Conservation (phyloP, 2,888 invertebrate genomes). For the Oscheius sp. region DNA sequence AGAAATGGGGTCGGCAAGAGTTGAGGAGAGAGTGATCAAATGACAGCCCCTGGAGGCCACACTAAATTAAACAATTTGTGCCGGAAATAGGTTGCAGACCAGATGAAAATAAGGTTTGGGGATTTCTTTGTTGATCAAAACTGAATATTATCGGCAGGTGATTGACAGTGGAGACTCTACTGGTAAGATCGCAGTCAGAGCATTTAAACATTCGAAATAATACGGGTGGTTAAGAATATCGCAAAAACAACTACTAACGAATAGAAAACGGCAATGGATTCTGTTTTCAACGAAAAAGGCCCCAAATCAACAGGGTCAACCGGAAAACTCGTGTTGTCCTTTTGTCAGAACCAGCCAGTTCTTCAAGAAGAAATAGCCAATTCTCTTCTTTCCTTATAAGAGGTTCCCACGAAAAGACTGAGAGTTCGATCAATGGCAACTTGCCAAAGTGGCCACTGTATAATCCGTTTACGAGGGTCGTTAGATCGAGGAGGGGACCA, state of each 20-base stretch:
- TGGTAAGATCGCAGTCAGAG: no score
- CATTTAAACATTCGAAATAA: no score
- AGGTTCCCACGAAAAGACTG: no score
- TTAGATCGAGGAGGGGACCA: no score
- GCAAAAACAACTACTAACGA: no score
- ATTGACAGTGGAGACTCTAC: neutral
- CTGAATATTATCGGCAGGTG: neutral
- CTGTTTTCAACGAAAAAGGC: no score
- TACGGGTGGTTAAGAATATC: no score
- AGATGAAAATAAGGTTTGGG: neutral
- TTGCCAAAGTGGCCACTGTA: no score
- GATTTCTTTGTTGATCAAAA: neutral
- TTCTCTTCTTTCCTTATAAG: no score
- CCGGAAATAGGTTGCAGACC: neutral
- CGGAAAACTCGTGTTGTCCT: neutral
- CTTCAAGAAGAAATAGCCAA: neutral
- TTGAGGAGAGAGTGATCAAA: neutral
- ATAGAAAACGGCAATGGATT: no score
- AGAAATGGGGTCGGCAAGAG: slow-evolving; percentile 14
- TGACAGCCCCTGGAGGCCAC: neutral
- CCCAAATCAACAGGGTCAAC: neutral
- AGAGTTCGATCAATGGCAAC: no score
- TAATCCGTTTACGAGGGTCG: no score
- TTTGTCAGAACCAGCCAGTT: neutral
- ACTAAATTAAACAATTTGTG: slow-evolving; percentile 28